Conservation (phyloP, 2,797 vertebrate genomes). For the Tympanoctomys barrerae region DNA sequence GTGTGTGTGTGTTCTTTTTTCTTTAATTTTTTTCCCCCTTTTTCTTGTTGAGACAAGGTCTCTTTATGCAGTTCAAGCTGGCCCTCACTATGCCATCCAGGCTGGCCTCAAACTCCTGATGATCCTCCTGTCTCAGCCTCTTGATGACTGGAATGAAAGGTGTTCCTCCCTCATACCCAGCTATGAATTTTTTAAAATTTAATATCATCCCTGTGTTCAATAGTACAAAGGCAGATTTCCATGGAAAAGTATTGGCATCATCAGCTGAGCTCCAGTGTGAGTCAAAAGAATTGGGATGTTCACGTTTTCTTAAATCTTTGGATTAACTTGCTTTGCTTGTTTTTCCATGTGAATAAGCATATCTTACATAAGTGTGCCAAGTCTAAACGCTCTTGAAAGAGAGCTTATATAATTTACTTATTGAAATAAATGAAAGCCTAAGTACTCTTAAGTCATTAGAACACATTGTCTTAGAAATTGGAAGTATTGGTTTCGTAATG, state of each 20-base stretch:
- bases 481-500: not conserved
- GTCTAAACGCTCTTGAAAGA: constrained; percentile 5
- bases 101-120: not conserved
- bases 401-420: no score
- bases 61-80: not conserved
- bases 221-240: not conserved
- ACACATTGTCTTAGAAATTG: not conserved
- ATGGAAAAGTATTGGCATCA: not conserved
- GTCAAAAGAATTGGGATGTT: not conserved
- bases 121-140: not conserved
- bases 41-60: not conserved
- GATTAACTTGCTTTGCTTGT: constrained; percentile 8
- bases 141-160: not conserved
- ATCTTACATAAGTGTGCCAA: not conserved
- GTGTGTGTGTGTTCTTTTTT: not conserved
- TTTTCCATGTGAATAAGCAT: not conserved
- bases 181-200: not conserved
- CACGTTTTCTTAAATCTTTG: constrained; percentile 19
- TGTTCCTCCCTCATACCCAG: not conserved
- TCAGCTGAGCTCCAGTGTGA: not conserved
- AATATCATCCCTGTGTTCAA: not conserved
- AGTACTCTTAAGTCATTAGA: not conserved
- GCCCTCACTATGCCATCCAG: not conserved
- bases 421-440: not conserved
- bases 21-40: no score